These are phyloP conservation scores for Lepilemur ruficaudatus DNA, from an alignment of 2,797 vertebrate species.

Conservation along the genomic window DNA sequence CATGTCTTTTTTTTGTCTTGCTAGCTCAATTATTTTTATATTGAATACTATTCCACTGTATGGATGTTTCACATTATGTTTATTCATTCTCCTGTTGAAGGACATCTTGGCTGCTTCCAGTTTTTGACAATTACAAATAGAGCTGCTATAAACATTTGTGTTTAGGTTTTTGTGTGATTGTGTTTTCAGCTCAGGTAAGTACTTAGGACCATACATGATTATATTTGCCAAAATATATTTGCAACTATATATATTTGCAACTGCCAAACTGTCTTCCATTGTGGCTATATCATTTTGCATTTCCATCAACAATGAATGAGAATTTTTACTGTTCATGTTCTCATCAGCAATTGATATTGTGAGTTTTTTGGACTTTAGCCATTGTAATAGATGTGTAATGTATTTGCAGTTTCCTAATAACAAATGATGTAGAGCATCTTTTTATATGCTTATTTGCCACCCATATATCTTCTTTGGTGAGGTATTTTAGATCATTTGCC, in stretches of 20 bases:
- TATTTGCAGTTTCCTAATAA: background rate
- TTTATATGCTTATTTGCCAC: background rate
- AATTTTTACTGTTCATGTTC: background rate
- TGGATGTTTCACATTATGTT: background rate
- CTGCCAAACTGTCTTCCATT: background rate
- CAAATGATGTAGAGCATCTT: background rate
- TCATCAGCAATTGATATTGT: background rate
- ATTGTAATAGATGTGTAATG: background rate
- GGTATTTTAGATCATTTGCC: background rate
- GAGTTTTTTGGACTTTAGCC: background rate
- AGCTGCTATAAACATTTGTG: background rate
- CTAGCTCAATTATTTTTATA: background rate
- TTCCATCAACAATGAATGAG: background rate
- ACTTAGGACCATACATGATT: background rate
- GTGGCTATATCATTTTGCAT: background rate
- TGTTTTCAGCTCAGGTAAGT: slow-evolving; percentile 25
- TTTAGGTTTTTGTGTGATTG: background rate
- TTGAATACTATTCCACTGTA: background rate
- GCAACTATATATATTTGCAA: background rate
- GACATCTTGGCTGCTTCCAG: background rate
- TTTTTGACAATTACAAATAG: slow-evolving; percentile 17
- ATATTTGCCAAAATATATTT: background rate
- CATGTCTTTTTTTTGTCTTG: background rate
- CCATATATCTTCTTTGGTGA: background rate
- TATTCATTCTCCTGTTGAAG: background rate